Evolutionary conservation across 2,888 invertebrate genomes (phyloP).

Genomic region (Morpho helenor): DNA sequence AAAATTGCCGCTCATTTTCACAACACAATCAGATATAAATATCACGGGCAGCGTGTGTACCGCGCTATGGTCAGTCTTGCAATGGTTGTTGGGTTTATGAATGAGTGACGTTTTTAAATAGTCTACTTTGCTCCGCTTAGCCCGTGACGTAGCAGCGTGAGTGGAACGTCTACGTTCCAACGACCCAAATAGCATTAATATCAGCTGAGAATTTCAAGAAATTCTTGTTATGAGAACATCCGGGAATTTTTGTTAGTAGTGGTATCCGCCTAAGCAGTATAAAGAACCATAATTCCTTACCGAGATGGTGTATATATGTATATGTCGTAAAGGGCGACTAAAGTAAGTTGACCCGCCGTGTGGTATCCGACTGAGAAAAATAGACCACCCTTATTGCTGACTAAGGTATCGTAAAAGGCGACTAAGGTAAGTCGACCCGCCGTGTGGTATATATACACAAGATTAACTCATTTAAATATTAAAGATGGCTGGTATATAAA

Average conservation of each 20-base stretch:
- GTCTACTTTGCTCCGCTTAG: constrained; percentile 32
- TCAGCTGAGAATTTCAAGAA: constrained; percentile 43
- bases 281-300: too few species aligned
- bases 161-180: constrained; percentile 59
- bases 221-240: constrained; percentile 28
- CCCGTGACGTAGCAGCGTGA: constrained; percentile 42
- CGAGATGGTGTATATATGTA: too few species aligned
- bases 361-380: too few species aligned
- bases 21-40: constrained; percentile 43
- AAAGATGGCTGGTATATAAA: too few species aligned
- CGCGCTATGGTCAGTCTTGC: constrained; percentile 47
- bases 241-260: constrained; percentile 2
- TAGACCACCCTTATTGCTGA: too few species aligned
- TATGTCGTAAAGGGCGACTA: too few species aligned
- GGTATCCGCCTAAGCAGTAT: neutral
- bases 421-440: too few species aligned
- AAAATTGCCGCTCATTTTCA: constrained; percentile 74
- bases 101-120: constrained; percentile 75
- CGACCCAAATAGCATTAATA: constrained; percentile 28
- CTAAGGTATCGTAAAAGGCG: too few species aligned
- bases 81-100: constrained; percentile 66
- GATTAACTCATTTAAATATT: too few species aligned
- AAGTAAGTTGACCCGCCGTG: too few species aligned
- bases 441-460: too few species aligned
- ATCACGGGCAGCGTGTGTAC: constrained; percentile 54